phyloP scores from a whole-genome alignment of 2,888 invertebrate species.

The Nematopogon swammerdamellus region DNA sequence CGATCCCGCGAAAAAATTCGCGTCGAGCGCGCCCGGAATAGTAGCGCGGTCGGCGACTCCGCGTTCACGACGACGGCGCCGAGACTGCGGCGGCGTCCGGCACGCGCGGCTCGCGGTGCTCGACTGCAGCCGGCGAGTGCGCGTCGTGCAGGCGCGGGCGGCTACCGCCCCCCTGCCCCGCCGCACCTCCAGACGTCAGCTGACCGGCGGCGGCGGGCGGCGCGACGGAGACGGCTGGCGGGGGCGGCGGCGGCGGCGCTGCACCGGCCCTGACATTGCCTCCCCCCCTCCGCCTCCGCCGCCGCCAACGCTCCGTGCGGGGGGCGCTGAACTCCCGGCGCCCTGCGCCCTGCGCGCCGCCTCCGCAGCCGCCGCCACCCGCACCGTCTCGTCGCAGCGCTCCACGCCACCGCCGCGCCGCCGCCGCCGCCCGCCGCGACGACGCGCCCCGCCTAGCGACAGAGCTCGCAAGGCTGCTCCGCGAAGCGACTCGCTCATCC shows the following conservation, averaged over 20 bases:
- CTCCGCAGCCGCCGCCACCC: constrained; percentile 13
- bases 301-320: constrained; percentile 27
- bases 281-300: constrained; percentile 21
- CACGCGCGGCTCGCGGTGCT: constrained; percentile 31
- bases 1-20: no score
- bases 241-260: constrained; percentile 22
- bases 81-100: constrained; percentile 20
- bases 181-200: constrained; percentile 56
- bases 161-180: constrained; percentile 28
- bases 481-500: neutral
- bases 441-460: no score
- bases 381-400: constrained; percentile 7
- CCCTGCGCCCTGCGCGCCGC: constrained; percentile 8
- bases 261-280: constrained; percentile 58
- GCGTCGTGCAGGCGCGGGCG: constrained; percentile 14
- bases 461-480: neutral
- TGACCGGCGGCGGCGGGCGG: constrained; percentile 24
- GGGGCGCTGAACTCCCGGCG: constrained; percentile 35
- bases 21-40: neutral
- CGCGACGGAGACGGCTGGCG: no score
- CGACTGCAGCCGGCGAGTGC: constrained; percentile 38
- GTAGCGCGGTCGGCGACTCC: constrained; percentile 4
- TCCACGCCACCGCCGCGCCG: constrained; percentile 9
- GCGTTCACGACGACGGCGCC: no score
- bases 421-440: neutral